Base-by-base conservation (phyloP, 2,113 vertebrate species). In the Halcyon malimbica region DNA sequence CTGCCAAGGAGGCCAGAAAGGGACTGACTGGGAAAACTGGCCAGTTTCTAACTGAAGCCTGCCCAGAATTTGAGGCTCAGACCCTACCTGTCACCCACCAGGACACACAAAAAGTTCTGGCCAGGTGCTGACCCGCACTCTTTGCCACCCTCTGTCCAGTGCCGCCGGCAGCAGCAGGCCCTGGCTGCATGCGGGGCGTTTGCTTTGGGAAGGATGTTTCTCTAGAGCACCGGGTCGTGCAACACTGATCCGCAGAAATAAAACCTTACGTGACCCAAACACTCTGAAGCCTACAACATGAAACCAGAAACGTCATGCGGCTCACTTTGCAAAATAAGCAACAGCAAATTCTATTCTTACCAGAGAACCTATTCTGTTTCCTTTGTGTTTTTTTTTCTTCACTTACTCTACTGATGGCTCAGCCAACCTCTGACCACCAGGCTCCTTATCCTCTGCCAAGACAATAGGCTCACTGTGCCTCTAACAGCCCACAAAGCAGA, bases 241-340 rank as follows among this genome's bases (percentile, higher is more conserved):
- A 94, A 31, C 26, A 9, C 23, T 46, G 33, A 29, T 83, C 46
- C 1, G 1, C 44, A 85, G 84, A 96, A 96, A 76, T 28, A 76
- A 94, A 95, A 56, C 16, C 53, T 91, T 91, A 44, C 0, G 0
- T 84, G 60, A 84, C 60, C 51, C 59, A 48, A 77, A 37, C 29
- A 39, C 26, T 94, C 87, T 20, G n/a, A 95, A 63, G 26, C 64
- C 33, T 48, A 37, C 46, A 70, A 26, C 3, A 19, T 13, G 41
- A 94, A 94, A 92, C 56, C 33, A 84, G 65, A 75, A 86, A 74
- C 0, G 0, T 50, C 33, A 48, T 44, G 50, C 26, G 21, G 84
- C 26, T 83, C 56, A 41, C 41, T 90, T 90, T 65, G 65, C 19
- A 84, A 83, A 94, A 82, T 37, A 87, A 91, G 37, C 64, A 75